These are phyloP conservation scores for Choreutis nemorana DNA, from an alignment of 2,888 invertebrate species.

Conservation along the genomic window DNA sequence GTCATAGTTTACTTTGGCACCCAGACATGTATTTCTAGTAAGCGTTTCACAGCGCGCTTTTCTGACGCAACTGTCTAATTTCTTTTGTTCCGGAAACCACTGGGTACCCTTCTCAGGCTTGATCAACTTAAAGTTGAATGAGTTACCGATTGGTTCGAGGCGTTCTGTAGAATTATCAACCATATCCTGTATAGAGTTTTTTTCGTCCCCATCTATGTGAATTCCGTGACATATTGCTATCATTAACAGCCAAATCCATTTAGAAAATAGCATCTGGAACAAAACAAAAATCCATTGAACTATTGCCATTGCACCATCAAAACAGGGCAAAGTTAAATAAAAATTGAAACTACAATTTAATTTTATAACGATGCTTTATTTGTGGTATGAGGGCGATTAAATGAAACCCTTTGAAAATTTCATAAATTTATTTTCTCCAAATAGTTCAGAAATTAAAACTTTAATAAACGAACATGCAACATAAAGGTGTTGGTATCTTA, in stretches of 20 bases:
- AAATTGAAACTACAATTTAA: slow-evolving; percentile 57
- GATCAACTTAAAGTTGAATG: slow-evolving; percentile 61
- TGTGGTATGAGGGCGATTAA: slow-evolving; percentile 44
- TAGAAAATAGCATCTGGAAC: slow-evolving; percentile 53
- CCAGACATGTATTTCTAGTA: slow-evolving; percentile 75
- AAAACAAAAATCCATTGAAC: slow-evolving; percentile 34
- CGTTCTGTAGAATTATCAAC: slow-evolving; percentile 39
- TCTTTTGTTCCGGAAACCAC: slow-evolving; percentile 69
- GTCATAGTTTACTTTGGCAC: slow-evolving; percentile 79
- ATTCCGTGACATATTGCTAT: slow-evolving; percentile 33
- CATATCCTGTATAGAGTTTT: slow-evolving; percentile 39
- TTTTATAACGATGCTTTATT: slow-evolving; percentile 56
- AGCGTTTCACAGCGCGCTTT: slow-evolving; percentile 75
- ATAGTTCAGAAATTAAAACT: background rate
- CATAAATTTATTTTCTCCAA: slow-evolving; percentile 35
- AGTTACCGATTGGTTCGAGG: slow-evolving; percentile 64
- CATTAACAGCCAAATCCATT: slow-evolving; percentile 30
- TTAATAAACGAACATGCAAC: background rate
- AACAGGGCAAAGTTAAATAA: slow-evolving; percentile 23
- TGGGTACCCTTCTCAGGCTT: slow-evolving; percentile 66
- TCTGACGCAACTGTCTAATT: slow-evolving; percentile 72
- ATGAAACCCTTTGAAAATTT: slow-evolving; percentile 55
- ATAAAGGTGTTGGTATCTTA: background rate
- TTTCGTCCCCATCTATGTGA: slow-evolving; percentile 39
- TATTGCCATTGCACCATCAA: slow-evolving; percentile 13